These are phyloP conservation scores for Coregonus clupeaformis DNA, from an alignment of 2,113 vertebrate genomes.

Conservation along the genomic window DNA sequence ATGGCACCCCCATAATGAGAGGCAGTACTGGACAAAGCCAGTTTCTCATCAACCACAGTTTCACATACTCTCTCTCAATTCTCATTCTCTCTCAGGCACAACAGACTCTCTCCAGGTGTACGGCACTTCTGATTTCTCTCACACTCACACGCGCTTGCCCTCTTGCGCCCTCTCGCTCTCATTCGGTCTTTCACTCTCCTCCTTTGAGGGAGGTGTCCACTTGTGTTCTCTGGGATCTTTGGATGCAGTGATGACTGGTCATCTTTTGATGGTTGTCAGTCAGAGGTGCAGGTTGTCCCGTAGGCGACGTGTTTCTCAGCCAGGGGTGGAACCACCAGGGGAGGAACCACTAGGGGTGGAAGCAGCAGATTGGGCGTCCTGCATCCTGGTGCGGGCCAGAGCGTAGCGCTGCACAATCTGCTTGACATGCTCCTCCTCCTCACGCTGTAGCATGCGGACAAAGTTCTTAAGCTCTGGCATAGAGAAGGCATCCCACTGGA, in stretches of 20 bases:
- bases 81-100: slow-evolving; percentile 68
- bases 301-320: slow-evolving; percentile 66
- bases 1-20: slow-evolving; percentile 24
- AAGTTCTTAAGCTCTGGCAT: slow-evolving; percentile 93
- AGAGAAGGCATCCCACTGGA: slow-evolving; percentile 92
- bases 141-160: slow-evolving; percentile 66
- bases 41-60: slow-evolving; percentile 48
- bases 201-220: slow-evolving; percentile 53
- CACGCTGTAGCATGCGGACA: slow-evolving; percentile 87
- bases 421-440: slow-evolving; percentile 89
- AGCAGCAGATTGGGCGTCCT: slow-evolving; percentile 76
- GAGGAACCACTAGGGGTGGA: slow-evolving; percentile 68
- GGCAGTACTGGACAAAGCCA: slow-evolving; percentile 28
- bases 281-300: slow-evolving; percentile 48
- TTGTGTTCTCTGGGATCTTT: slow-evolving; percentile 59
- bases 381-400: slow-evolving; percentile 82
- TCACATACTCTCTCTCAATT: slow-evolving; percentile 54
- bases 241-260: slow-evolving; percentile 55
- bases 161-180: slow-evolving; percentile 53
- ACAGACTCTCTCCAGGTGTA: slow-evolving; percentile 72
- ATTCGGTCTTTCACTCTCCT: slow-evolving; percentile 60
- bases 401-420: slow-evolving; percentile 86
- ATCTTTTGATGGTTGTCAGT: slow-evolving; percentile 37
- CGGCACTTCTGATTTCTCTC: slow-evolving; percentile 69
- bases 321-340: slow-evolving; percentile 76